These are phyloP conservation scores for Guaruba guarouba DNA, from an alignment of 2,113 vertebrate genomes.

Conservation along the genomic window DNA sequence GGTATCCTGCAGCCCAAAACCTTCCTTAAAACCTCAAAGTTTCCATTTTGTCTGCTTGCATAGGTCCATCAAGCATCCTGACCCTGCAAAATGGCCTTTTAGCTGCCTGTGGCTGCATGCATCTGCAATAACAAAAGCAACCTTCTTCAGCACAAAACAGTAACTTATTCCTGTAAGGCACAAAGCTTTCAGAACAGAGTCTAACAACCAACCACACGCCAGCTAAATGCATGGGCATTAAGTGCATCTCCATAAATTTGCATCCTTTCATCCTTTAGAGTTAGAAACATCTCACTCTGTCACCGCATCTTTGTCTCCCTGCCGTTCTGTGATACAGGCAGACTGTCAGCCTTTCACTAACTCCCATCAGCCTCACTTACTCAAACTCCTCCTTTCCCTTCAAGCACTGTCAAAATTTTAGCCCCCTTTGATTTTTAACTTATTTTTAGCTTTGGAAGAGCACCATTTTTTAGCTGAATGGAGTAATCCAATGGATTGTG, in stretches of 20 bases:
- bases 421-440: not conserved
- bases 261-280: constrained; percentile 20
- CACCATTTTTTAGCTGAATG: constrained; percentile 9
- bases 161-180: not conserved
- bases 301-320: not conserved
- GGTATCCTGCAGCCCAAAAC: not conserved
- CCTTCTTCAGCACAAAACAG: not conserved
- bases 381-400: not conserved
- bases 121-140: not conserved
- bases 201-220: not conserved
- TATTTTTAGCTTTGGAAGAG: constrained; percentile 3
- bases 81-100: not conserved
- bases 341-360: not conserved
- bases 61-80: not conserved
- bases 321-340: not conserved
- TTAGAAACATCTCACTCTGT: not conserved
- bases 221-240: not conserved
- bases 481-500: not conserved
- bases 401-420: constrained; percentile 1
- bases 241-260: constrained; percentile 27
- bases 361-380: constrained; percentile 13
- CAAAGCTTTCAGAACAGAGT: constrained; percentile 20
- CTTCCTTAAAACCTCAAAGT: not conserved
- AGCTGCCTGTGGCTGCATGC: not conserved
- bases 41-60: not conserved